Conservation (phyloP, 2,797 vertebrate genomes). For the Pteropus rufus region DNA sequence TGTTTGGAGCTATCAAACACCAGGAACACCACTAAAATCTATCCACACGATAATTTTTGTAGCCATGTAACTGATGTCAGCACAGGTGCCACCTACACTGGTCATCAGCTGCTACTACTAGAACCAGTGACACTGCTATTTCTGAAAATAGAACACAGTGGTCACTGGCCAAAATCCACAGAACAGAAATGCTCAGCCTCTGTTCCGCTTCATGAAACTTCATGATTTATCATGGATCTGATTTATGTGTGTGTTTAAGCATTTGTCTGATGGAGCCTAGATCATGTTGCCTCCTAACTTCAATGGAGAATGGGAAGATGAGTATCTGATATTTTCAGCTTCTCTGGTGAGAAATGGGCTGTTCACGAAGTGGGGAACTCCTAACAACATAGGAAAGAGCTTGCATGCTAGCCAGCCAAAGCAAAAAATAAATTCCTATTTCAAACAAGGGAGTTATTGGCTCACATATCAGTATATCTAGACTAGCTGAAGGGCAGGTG, state of each 20-base stretch:
- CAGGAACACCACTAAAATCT: neutral
- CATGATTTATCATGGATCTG: neutral
- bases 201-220: neutral
- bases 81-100: neutral
- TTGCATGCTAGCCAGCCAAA: neutral
- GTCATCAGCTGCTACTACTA: neutral
- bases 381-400: neutral
- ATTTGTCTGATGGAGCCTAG: neutral
- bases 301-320: neutral
- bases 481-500: neutral
- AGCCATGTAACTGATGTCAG: neutral
- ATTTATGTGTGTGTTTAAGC: neutral
- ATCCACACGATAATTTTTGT: neutral
- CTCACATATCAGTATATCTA: neutral
- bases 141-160: neutral
- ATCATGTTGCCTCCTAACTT: neutral
- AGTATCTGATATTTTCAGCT: neutral
- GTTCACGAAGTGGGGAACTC: neutral
- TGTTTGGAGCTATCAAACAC: neutral
- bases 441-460: neutral
- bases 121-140: neutral
- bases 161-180: neutral
- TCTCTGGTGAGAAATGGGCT: neutral
- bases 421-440: neutral
- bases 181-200: neutral